Base-by-base conservation (phyloP, 2,797 vertebrate species). In the Eremophila alpestris region DNA sequence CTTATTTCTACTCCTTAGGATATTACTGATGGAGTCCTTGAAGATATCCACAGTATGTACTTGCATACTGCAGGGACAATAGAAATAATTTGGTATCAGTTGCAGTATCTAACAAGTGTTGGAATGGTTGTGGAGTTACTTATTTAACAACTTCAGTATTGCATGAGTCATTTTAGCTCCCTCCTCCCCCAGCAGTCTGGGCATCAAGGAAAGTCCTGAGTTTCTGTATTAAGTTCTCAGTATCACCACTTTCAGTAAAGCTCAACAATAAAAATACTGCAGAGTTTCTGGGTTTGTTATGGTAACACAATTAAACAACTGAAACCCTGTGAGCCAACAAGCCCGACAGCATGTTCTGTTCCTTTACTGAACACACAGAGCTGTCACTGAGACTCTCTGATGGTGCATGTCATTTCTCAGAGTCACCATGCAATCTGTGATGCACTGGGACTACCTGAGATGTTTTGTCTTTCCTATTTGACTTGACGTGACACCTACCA, bases 341-440 rank as follows among this genome's bases (percentile, higher is more conserved):
- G n/a, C 62, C 70, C 5, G 3, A 38, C 34, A 55, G 63, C 63
- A 15, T 2, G 2, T 82, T 82, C 48, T 64, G 34, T 91, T 79
- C 81, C 49, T 68, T 75, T 62, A 77, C 34, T 34, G 55, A 58
- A 7, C 36, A 7, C 3, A 3, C 38, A 49, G 64, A 68, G 43
- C 36, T 82, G 48, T 41, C 5, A 9, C 73, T 52, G 54, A 60
- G 22, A 23, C 29, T 77, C 51, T 65, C 51, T 22, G 19, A 13
- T 58, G 54, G 34, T 51, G n/a, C 36, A 4, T 34, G 58, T 41
- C 16, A 17, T 59, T 85, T 60, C 60, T 65, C 20, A 54, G 48
- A 65, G 68, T 26, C 40, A 8, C 26, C 13, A 19, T 5, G 19
- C 0, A 0, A 29, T 36, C 59, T 0, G 0, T 7, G 10, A 68